Conservation (phyloP, 2,113 vertebrate species). For the Paramisgurnus dabryanus region DNA sequence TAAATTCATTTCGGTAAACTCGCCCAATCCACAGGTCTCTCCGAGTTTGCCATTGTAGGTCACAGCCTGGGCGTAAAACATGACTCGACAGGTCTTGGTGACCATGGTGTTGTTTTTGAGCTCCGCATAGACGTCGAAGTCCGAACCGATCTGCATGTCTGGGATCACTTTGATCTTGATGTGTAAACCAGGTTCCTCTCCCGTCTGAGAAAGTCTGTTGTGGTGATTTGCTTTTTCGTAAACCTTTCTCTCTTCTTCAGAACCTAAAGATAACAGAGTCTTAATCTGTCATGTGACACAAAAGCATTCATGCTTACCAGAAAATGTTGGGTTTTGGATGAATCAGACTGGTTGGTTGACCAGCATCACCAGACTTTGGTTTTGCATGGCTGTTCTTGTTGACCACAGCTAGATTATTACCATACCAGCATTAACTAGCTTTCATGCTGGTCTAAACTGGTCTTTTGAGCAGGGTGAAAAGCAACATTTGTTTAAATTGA, state of each 20-base stretch:
- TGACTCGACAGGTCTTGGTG: constrained; percentile 67
- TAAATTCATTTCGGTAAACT: constrained; percentile 66
- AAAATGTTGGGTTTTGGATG: too few species aligned
- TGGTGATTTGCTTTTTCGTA: constrained; percentile 76
- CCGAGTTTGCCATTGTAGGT: constrained; percentile 77
- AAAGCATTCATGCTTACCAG: too few species aligned
- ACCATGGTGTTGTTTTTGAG: constrained; percentile 72
- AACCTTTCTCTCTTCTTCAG: constrained; percentile 79
- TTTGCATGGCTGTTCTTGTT: too few species aligned
- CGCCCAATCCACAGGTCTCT: constrained; percentile 68
- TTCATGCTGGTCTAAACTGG: too few species aligned
- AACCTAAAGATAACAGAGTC: constrained; percentile 70
- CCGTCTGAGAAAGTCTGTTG: constrained; percentile 64
- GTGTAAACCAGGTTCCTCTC: constrained; percentile 70
- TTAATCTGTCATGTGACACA: neutral
- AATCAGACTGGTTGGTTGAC: too few species aligned
- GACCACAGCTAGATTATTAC: too few species aligned
- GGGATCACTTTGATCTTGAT: constrained; percentile 81
- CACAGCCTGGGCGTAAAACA: constrained; percentile 72
- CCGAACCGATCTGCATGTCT: constrained; percentile 77
- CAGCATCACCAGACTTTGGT: too few species aligned
- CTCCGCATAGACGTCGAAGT: constrained; percentile 80
- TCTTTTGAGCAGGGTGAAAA: too few species aligned
- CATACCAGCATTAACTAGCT: too few species aligned
- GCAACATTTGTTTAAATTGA: too few species aligned